These are phyloP conservation scores for Germaria angustata DNA, from an alignment of 2,888 invertebrate species.

Conservation along the genomic window DNA sequence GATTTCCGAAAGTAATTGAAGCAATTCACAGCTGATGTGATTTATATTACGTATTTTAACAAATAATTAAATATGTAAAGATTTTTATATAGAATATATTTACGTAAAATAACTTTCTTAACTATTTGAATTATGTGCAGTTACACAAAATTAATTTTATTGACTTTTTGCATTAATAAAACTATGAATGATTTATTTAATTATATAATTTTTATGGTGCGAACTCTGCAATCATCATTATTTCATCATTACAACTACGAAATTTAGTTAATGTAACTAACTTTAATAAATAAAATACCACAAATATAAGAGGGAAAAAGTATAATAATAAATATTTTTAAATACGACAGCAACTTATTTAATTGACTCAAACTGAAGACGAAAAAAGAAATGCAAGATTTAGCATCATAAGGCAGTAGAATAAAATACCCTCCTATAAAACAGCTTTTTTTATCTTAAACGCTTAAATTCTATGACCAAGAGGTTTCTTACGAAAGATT, in stretches of 20 bases:
- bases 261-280: slow-evolving; percentile 52
- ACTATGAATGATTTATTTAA: too few species aligned
- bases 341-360: slow-evolving; percentile 64
- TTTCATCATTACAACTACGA: neutral
- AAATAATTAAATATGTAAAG: too few species aligned
- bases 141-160: too few species aligned
- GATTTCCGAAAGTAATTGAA: too few species aligned
- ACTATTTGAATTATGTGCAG: too few species aligned
- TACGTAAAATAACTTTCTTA: too few species aligned
- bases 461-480: slow-evolving; percentile 22
- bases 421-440: slow-evolving; percentile 1
- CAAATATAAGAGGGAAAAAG: slow-evolving; percentile 21
- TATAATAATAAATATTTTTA: slow-evolving; percentile 52
- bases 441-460: slow-evolving; percentile 19
- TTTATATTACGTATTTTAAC: too few species aligned
- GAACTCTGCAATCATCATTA: slow-evolving; percentile 5
- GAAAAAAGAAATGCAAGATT: slow-evolving; percentile 1
- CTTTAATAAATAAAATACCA: slow-evolving; percentile 46
- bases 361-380: slow-evolving; percentile 52
- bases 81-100: too few species aligned
- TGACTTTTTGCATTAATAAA: too few species aligned
- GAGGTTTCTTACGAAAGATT: slow-evolving; percentile 16
- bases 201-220: too few species aligned
- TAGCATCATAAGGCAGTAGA: neutral
- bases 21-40: too few species aligned